These are phyloP conservation scores for Parascotia fuliginaria DNA, from an alignment of 2,888 invertebrate species.

Conservation along the genomic window DNA sequence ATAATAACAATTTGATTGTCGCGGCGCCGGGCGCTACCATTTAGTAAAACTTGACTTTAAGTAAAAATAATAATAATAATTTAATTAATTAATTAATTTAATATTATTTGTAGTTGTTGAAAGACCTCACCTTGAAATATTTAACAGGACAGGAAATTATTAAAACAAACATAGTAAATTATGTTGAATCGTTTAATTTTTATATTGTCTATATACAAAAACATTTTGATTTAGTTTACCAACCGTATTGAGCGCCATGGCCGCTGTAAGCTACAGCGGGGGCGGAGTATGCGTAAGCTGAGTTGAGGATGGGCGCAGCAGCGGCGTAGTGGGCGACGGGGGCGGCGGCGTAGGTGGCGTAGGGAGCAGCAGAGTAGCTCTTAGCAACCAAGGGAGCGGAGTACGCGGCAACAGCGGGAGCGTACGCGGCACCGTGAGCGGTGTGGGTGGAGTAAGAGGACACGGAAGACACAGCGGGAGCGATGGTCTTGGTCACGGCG, in stretches of 20 bases:
- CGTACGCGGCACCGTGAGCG: slow-evolving; percentile 60
- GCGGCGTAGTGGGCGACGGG: slow-evolving; percentile 60
- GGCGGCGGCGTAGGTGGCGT: slow-evolving; percentile 48
- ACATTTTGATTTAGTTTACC: slow-evolving; percentile 78
- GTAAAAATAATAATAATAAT: too few species aligned
- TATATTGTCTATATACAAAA: slow-evolving; percentile 62
- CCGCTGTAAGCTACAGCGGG: slow-evolving; percentile 65
- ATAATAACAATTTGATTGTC: too few species aligned
- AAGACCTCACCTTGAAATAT: background rate
- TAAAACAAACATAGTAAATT: slow-evolving; percentile 33
- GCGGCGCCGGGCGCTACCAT: too few species aligned
- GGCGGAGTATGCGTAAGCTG: slow-evolving; percentile 78
- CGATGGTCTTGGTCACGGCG: slow-evolving; percentile 52
- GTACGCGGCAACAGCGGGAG: slow-evolving; percentile 50
- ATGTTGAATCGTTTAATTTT: slow-evolving; percentile 57
- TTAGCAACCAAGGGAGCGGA: slow-evolving; percentile 56
- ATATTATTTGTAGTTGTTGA: background rate
- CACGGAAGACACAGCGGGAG: slow-evolving; percentile 58
- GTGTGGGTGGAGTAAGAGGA: slow-evolving; percentile 61
- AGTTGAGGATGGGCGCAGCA: slow-evolving; percentile 67
- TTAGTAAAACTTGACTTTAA: too few species aligned
- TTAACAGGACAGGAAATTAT: background rate
- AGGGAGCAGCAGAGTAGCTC: slow-evolving; percentile 48
- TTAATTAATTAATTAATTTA: too few species aligned
- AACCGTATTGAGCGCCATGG: slow-evolving; percentile 88